Evolutionary conservation across 2,888 invertebrate species (phyloP), one percentile per base, ranked within the genome.

Genomic region (Nomada lathburiana): DNA sequence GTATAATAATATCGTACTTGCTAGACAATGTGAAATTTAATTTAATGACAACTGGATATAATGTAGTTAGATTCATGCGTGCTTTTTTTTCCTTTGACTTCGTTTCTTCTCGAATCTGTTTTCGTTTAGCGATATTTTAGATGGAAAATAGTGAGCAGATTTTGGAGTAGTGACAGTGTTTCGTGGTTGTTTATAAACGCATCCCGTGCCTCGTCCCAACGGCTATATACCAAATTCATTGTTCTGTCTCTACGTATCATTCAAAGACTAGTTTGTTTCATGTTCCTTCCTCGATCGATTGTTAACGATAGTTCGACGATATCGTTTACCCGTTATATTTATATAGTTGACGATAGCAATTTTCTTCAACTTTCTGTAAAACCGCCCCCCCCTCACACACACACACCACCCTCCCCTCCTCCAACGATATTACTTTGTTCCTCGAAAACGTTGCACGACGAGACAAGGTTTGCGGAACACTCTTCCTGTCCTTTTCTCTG

Each of bases 11-110:
- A 91, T 91, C 90, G 88, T 92, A 92, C 90, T 91, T 90, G 89
- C 91, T 92, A 92, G 91, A 93, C 91, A 93, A 91, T 92, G 90
- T 91, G 90, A 93, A 92, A 91, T 92, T 92, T 91, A 92, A 92
- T 92, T 92, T 91, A 92, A 93, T 93, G 92, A 93, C 90, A 91
- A 90, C 89, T 92, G 91, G 89, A 83, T 89, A 92, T 91, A 91
- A 91, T 91, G 89, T 90, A 91, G 85, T 90, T 81, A 91, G 87
- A 87, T 91, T 90, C 89, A 90, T 90, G 89, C 87, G 90, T 89
- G 88, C 87, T 86, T 87, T n/a, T 85, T 85, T 81, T 86, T 80
- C 73, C 65, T 80, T 83, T 89, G 78, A 78, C 81, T 82, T 89
- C 75, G 69, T 82, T 83, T 84, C 80, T 85, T 85, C 80, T 86